Conservation (phyloP, 2,113 vertebrate species). For the Apaloderma vittatum region DNA sequence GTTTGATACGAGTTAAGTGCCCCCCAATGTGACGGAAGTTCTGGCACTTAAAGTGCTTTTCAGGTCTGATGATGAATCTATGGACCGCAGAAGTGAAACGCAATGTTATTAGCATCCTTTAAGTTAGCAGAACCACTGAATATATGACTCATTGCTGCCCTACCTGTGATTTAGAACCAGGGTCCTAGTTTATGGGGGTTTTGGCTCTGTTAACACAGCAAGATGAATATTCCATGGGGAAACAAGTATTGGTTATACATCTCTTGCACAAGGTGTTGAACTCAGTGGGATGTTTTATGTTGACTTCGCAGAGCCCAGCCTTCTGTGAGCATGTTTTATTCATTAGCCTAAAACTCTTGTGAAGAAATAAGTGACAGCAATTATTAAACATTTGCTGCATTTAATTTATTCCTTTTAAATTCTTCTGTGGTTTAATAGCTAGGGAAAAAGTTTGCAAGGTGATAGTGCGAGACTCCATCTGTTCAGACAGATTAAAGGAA, state of each 20-base stretch:
- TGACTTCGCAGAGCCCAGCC: background rate
- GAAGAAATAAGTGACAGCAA: background rate
- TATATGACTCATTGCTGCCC: background rate
- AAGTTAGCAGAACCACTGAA: background rate
- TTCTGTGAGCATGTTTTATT: background rate
- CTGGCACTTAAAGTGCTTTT: background rate
- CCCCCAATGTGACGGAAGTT: background rate
- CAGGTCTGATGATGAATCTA: background rate
- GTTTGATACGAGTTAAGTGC: background rate
- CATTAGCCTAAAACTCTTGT: background rate
- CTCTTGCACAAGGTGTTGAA: background rate
- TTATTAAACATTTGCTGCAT: background rate
- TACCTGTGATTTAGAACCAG: background rate
- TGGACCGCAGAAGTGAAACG: background rate
- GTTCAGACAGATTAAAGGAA: constrained; percentile 37
- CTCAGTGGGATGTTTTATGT: background rate
- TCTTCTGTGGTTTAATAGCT: background rate
- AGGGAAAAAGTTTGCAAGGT: constrained; percentile 55
- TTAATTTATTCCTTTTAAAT: background rate
- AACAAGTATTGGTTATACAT: background rate
- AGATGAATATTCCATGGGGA: background rate
- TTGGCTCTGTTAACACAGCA: background rate
- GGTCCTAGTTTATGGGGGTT: background rate
- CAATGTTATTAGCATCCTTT: background rate
- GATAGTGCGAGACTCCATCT: constrained; percentile 59